Evolutionary conservation across 1,140 invertebrate genomes (phyloP), one percentile per base, ranked within the genome.

Genomic region (Pogonomyrmex californicus): DNA sequence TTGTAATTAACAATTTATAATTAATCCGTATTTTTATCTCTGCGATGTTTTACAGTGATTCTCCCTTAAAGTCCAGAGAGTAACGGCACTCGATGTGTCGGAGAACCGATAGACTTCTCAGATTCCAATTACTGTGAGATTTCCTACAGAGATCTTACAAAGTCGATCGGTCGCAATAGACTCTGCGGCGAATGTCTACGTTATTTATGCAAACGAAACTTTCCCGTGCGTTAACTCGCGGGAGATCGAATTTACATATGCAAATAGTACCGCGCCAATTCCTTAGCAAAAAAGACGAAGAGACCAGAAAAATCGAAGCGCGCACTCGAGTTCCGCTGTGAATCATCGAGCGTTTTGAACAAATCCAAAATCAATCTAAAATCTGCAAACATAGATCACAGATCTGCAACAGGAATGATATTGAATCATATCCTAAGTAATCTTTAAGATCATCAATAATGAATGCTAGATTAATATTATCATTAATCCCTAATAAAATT

Each of bases 131-230:
- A 71, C 79, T 33, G 79, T 60, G 70, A 83, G 68, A 83, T 83
- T 83, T 83, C 41, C 41, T 33, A 23, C 66, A 33, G 12, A 58
- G 68, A 73, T 82, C 66, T 60, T 23, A 41, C 68, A n/a, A 36
- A 75, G 68, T 83, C 41, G 79, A 63, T 58, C 41, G 68, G 41
- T 62, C 17, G 79, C 79, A 83, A 83, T 83, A 75, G 68, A 83
- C 79, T 83, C 47, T 33, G 51, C 68, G 41, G 30, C 79, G 68
- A 83, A 83, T 83, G 79, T 83, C 79, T 75, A 83, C 41, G 79
- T 83, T 83, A 83, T 75, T 83, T 83, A 83, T 83, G 79, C 79
- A 83, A 83, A 83, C 68, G 79, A 49, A 83, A 83, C 79, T 83
- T 47, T 47, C 41, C 54, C 44, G 68, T 71, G 79, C 68, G 79